phyloP scores from a whole-genome alignment of 2,888 invertebrate genomes.

The Phorcus lineatus region DNA sequence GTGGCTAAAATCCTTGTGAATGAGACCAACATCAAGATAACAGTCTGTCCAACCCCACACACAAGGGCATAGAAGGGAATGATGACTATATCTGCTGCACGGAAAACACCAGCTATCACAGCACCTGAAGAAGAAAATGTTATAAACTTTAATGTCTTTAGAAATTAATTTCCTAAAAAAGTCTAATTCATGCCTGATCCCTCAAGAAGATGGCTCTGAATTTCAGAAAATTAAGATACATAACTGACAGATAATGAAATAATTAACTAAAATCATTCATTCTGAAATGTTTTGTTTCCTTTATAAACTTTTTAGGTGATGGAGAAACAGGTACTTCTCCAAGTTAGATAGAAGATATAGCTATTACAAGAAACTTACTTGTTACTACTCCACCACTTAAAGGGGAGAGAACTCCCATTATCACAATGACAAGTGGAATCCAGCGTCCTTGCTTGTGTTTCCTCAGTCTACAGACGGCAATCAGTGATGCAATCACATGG shows the following conservation, averaged over 20 bases:
- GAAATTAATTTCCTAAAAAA: no score
- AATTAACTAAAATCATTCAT: no score
- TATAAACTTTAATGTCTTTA: not conserved
- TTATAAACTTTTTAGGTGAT: no score
- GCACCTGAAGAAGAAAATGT: slow-evolving; percentile 85
- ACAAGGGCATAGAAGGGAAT: slow-evolving; percentile 92
- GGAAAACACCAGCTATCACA: slow-evolving; percentile 93
- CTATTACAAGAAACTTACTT: slow-evolving; percentile 59
- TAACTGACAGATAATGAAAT: no score
- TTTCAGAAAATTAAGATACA: no score
- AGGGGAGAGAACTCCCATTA: slow-evolving; percentile 93
- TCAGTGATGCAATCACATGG: slow-evolving; percentile 89
- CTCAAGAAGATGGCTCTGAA: no score
- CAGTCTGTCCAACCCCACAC: slow-evolving; percentile 96
- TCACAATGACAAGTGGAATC: slow-evolving; percentile 87
- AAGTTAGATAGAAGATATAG: not conserved
- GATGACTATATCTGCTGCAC: slow-evolving; percentile 92
- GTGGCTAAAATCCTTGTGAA: slow-evolving; percentile 95
- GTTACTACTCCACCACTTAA: slow-evolving; percentile 85
- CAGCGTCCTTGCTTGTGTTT: slow-evolving; percentile 96
- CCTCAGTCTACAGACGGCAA: slow-evolving; percentile 92
- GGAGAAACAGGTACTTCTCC: not conserved
- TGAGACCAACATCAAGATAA: slow-evolving; percentile 91
- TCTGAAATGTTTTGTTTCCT: no score
- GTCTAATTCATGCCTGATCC: no score